Conservation (phyloP, 2,888 invertebrate species). For the Epinotia ramella region DNA sequence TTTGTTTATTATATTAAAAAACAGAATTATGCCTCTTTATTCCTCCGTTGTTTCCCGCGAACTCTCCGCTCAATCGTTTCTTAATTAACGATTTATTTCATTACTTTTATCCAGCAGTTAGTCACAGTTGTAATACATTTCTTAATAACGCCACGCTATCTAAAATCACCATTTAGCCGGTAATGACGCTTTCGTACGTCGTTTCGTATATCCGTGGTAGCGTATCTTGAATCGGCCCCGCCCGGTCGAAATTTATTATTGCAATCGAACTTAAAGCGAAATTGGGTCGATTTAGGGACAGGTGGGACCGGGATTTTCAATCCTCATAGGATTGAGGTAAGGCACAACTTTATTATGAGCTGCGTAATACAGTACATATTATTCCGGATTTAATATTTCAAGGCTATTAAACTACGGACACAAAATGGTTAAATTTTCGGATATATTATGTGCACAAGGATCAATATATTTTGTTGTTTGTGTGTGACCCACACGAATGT, state of each 20-base stretch:
- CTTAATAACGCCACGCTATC: slow-evolving; percentile 61
- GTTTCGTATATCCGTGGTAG: slow-evolving; percentile 65
- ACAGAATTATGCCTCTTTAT: not conserved
- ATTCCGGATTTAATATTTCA: too few species aligned
- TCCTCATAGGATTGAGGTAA: not conserved
- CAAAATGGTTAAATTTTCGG: too few species aligned
- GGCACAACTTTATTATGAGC: too few species aligned
- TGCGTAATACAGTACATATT: too few species aligned
- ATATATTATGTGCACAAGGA: too few species aligned
- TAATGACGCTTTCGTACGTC: slow-evolving; percentile 63
- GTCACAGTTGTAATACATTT: slow-evolving; percentile 37
- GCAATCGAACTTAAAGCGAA: slow-evolving; percentile 54
- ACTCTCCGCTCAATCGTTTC: not conserved
- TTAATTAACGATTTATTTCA: slow-evolving; percentile 25
- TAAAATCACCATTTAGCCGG: slow-evolving; percentile 63
- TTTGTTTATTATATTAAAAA: too few species aligned
- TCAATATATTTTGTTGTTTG: too few species aligned
- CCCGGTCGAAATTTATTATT: slow-evolving; percentile 61
- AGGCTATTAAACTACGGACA: too few species aligned
- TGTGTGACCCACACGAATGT: too few species aligned
- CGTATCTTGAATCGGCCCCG: slow-evolving; percentile 64
- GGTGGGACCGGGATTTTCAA: slow-evolving; percentile 54
- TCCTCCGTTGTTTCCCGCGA: not conserved
- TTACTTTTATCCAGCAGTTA: slow-evolving; percentile 33
- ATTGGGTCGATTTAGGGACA: slow-evolving; percentile 62